These are phyloP conservation scores for Caenorhabditis auriculariae DNA, from an alignment of 2,888 invertebrate genomes.

Conservation along the genomic window DNA sequence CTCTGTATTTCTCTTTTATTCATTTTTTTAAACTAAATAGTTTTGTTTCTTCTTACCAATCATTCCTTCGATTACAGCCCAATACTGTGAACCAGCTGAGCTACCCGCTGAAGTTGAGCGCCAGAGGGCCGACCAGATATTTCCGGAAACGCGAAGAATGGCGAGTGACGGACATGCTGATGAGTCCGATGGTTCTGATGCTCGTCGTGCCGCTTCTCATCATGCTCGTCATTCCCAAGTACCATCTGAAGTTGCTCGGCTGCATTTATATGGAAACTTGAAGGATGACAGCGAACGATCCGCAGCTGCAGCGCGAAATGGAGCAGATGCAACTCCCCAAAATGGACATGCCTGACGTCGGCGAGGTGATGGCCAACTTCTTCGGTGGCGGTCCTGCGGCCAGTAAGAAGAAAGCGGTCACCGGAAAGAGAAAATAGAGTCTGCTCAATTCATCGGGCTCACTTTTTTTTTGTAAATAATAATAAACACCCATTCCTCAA, in stretches of 20 bases:
- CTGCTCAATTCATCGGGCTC: too few species aligned
- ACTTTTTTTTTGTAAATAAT: too few species aligned
- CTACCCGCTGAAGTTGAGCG: conserved; percentile 87
- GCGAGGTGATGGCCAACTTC: conserved; percentile 86
- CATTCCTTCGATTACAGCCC: conserved; percentile 43
- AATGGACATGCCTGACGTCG: conserved; percentile 82
- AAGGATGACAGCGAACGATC: conserved; percentile 76
- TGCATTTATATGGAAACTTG: conserved; percentile 2
- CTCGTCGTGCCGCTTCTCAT: conserved; percentile 49
- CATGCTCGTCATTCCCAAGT: conserved; percentile 51
- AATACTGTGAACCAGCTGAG: conserved; percentile 73
- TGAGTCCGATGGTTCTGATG: conserved; percentile 83
- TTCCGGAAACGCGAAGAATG: conserved; percentile 74
- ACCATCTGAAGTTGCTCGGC: neutral
- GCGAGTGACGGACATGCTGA: conserved; percentile 91
- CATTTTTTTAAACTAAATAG: too few species aligned
- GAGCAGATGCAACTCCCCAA: conserved; percentile 59
- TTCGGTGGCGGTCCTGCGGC: conserved; percentile 73
- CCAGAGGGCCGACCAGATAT: conserved; percentile 72
- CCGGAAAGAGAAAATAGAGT: too few species aligned
- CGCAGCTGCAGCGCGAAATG: conserved; percentile 82
- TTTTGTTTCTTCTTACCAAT: neutral
- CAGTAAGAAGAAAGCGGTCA: conserved; percentile 45
- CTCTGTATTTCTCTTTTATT: too few species aligned
- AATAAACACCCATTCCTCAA: too few species aligned